Evolutionary conservation across 2,888 invertebrate species (phyloP), one percentile per base, ranked within the genome.

Genomic region (Chaetogeoica ovagalla): DNA sequence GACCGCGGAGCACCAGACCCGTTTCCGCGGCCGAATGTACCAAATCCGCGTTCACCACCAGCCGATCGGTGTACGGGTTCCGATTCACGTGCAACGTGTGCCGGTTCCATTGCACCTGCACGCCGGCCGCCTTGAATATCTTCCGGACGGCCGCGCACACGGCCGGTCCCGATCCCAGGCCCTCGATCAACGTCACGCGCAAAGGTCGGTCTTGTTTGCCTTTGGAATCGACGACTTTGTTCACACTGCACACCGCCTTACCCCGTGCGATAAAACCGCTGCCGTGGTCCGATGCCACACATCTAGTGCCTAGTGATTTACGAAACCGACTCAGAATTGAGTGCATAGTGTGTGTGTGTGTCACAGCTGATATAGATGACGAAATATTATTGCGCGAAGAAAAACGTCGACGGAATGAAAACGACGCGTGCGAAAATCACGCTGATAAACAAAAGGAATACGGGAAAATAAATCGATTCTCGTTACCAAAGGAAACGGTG

Each of bases 1-100:
- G 71, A 6, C 73, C 69, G 30, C 48, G 30, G 6, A 73, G 62
- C n/a, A 73, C 73, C 8, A 73, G 19, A 1, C 63, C 62, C 62
- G 73, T 73, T 0, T 63, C 52, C 11, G 1, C 0, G 30, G 48
- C 60, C 30, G 73, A 73, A 9, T 15, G n/a, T 15, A 73, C 7
- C 52, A 73, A 0, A 3, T 52, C 13, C 19, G 63, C n/a, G 9
- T 63, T 73, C 23, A 73, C n/a, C 8, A 23, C 23, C 48, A 37
- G 6, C 62, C 48, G 73, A 23, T 30, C 52, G 30, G 62, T 52
- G 3, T 17, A 9, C 2, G 30, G 15, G 37, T 73, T 48, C 9
- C 62, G 63, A 13, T 21, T 48, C 55, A 70, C 55, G 69, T 17
- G 23, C 23, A 70, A 2, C 37, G 69, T 70, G 30, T 55, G 69